Evolutionary conservation across 1,140 invertebrate species (phyloP), one percentile per base, ranked within the genome.

Genomic region (Neodiprion virginianus): DNA sequence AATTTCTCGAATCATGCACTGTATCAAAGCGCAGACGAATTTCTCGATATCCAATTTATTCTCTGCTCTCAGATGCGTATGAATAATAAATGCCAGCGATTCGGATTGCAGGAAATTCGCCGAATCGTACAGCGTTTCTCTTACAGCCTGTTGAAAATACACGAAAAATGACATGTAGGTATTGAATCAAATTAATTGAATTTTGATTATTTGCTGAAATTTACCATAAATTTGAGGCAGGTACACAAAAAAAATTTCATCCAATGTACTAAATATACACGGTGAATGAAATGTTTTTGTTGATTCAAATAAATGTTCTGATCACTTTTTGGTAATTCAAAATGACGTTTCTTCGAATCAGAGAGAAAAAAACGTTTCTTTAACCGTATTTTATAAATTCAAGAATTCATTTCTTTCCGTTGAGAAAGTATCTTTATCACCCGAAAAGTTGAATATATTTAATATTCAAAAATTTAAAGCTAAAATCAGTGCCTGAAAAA

Each of bases 1-100:
- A 48, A 85, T 71, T 75, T 84, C 80, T 12, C 77, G 23, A 68
- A 82, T 78, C 48, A 88, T 78, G 74, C 82, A 86, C 21, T 79
- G 72, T 61, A 87, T 81, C 0, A 87, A 75, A 9, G 84, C 79
- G 8, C 71, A 74, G 0, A 86, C 72, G 77, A 80, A 88, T 12
- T 77, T 76, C 68, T 86, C 67, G 73, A 84, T 75, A 65, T 80
- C 78, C 0, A 83, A 74, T 40, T 79, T 75, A 47, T 10, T 74
- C n/a, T 80, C 73, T 7, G 76, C 72, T 48, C 70, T 72, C n/a
- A 87, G 74, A 77, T 84, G 75, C 47, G 40, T 74, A 7, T 47
- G 74, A 12, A 87, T 78, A 5, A 84, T 66, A 21, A 77, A 70
- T 49, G 76, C 73, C 48, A 87, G 77, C 40, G 74, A 67, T 69